phyloP scores from a whole-genome alignment of 2,888 invertebrate species.

The Ennomos fuscantarius region DNA sequence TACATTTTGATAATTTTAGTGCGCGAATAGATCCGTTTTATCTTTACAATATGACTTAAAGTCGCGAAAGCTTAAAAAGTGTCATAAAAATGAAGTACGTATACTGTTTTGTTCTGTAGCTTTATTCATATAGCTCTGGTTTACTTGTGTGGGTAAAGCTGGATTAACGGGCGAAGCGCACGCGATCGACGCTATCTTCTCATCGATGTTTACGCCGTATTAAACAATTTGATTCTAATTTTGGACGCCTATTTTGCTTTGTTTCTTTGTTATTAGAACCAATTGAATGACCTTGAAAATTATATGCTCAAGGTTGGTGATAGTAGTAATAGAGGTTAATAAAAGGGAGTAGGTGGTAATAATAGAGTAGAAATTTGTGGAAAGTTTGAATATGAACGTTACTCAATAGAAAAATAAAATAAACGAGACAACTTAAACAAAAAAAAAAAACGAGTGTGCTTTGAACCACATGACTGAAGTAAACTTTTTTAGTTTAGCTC shows the following conservation, averaged over 20 bases:
- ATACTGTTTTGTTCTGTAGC: conserved; percentile 21
- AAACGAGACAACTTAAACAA: too few relatives aligned
- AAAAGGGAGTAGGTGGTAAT: too few relatives aligned
- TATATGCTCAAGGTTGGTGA: background rate
- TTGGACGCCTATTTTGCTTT: conserved; percentile 59
- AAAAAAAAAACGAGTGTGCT: too few relatives aligned
- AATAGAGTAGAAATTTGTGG: too few relatives aligned
- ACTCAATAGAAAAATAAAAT: too few relatives aligned
- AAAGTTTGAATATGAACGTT: too few relatives aligned
- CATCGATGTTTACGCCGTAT: conserved; percentile 79
- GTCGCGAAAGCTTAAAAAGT: background rate
- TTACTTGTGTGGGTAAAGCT: conserved; percentile 42
- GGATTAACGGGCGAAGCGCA: conserved; percentile 73
- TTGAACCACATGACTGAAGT: too few relatives aligned
- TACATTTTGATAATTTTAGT: too few relatives aligned
- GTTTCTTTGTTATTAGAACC: conserved; percentile 47
- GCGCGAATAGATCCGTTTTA: too few relatives aligned
- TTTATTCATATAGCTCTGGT: conserved; percentile 19
- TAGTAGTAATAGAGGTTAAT: too few relatives aligned
- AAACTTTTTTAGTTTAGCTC: too few relatives aligned
- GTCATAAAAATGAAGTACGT: conserved; percentile 3
- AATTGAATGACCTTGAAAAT: conserved; percentile 31
- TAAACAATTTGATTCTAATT: conserved; percentile 80
- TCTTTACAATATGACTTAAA: too few relatives aligned
- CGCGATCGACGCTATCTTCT: conserved; percentile 73